phyloP scores from a whole-genome alignment of 2,797 vertebrate genomes.

The Amniataba percoides region DNA sequence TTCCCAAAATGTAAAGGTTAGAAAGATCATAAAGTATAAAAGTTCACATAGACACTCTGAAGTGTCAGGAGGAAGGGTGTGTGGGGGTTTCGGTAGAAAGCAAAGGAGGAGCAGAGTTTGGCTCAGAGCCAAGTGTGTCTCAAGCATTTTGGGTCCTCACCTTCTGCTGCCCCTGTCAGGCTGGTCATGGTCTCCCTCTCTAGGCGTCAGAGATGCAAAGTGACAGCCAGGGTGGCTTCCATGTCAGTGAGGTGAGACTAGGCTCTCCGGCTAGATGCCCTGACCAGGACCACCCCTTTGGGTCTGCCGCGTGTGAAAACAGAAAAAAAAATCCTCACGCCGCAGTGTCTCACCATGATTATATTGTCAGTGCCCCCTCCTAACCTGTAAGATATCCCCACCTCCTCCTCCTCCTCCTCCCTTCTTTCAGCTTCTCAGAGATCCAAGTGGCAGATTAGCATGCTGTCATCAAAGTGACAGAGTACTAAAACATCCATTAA shows the following conservation, averaged over 20 bases:
- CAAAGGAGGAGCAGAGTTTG: constrained; percentile 64
- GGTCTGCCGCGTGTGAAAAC: constrained; percentile 76
- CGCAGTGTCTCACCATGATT: constrained; percentile 73
- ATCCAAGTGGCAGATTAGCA: constrained; percentile 77
- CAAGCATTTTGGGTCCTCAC: constrained; percentile 83
- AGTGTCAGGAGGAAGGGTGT: constrained; percentile 57
- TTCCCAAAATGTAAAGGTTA: constrained; percentile 74
- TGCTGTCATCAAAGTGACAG: constrained; percentile 80
- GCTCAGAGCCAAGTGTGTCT: constrained; percentile 84
- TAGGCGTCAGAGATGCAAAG: constrained; percentile 78
- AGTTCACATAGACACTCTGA: constrained; percentile 71
- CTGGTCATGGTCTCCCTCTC: constrained; percentile 74
- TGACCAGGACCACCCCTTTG: constrained; percentile 78
- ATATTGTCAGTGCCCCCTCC: constrained; percentile 75
- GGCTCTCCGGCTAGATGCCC: constrained; percentile 77
- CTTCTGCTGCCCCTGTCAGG: constrained; percentile 77
- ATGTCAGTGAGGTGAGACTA: constrained; percentile 82
- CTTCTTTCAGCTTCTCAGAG: constrained; percentile 54
- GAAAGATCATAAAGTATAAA: constrained; percentile 79
- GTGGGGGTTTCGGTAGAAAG: not conserved
- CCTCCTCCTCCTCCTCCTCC: constrained; percentile 31
- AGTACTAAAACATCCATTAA: constrained; percentile 83
- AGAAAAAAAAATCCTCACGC: constrained; percentile 51
- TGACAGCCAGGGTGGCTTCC: constrained; percentile 83
- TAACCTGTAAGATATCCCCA: constrained; percentile 72